Evolutionary conservation across 2,797 vertebrate genomes (phyloP), one percentile per base, ranked within the genome.

Genomic region (Apogon hyalosoma): DNA sequence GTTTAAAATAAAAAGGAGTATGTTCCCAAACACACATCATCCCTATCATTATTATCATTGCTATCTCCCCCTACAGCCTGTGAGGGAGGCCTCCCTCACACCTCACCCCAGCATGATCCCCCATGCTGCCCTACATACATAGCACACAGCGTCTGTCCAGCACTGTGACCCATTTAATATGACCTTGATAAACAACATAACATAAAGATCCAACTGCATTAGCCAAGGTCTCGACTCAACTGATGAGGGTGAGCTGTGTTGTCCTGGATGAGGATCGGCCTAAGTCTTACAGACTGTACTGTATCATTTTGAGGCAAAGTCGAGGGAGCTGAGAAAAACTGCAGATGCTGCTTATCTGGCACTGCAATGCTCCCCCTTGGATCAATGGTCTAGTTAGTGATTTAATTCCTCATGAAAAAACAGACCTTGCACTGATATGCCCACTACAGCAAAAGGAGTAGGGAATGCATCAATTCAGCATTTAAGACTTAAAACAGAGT

Each of bases 81-180:
- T 58, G 48, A 60, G 51, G 64, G 62, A 60, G n/a, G 46, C 67
- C 33, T 69, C 69, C 59, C 42, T 65, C 45, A 48, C 69, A 79
- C 76, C 80, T 84, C 67, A 46, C 50, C 69, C 58, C 74, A 55
- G 41, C 9, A 18, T 11, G 51, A 66, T 59, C 55, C 68, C 77
- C 66, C 79, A 74, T 31, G 14, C 59, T 88, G 87, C 40, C 88
- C 86, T 84, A 90, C 79, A 88, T 84, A 90, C 79, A 88, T 90
- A 87, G 54, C 76, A 63, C 46, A 57, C 79, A 80, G 71, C 58
- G 63, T 89, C 82, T 87, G 83, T 80, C 81, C 70, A 75, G 46
- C 66, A 73, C 57, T 16, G 24, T 82, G 82, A 87, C 88, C 87
- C 72, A 88, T 63, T 88, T 87, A 84, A 71, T 58, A 66, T 21